Evolutionary conservation across 2,888 invertebrate genomes (phyloP).

Genomic region (Drosophila villosipedis): DNA sequence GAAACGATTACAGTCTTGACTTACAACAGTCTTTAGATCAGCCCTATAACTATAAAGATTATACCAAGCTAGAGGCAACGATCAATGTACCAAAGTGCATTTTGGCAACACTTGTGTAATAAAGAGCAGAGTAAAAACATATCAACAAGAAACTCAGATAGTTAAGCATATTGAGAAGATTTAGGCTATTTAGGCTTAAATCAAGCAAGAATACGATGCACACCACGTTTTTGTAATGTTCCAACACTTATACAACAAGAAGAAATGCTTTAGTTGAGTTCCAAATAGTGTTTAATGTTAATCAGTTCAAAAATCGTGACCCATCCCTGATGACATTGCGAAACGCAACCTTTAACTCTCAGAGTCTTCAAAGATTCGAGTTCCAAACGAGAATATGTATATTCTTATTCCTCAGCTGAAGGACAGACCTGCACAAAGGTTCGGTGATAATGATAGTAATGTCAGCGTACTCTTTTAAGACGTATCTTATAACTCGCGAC

Average conservation of each 20-base stretch:
- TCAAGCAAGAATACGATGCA: neutral
- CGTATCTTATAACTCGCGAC: neutral
- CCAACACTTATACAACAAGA: neutral
- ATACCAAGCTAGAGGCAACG: no score
- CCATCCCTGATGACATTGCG: neutral
- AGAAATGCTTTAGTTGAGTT: neutral
- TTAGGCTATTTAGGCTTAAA: neutral
- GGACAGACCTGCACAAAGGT: neutral
- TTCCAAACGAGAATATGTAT: neutral
- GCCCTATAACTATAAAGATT: neutral
- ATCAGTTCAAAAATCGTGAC: neutral
- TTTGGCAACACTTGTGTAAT: neutral
- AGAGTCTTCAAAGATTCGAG: neutral
- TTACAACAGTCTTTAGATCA: neutral
- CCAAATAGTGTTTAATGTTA: neutral
- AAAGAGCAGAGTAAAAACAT: neutral
- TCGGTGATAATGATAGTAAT: neutral
- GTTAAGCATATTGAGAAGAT: conserved; percentile 81
- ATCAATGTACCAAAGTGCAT: neutral
- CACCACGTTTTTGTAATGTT: neutral
- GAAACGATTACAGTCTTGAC: neutral
- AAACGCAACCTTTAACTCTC: neutral
- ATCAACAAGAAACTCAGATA: conserved; percentile 70
- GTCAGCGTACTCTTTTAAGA: neutral
- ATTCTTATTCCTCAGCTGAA: neutral